Evolutionary conservation across 2,797 vertebrate species (phyloP).

Genomic region (Acanthornis magna): DNA sequence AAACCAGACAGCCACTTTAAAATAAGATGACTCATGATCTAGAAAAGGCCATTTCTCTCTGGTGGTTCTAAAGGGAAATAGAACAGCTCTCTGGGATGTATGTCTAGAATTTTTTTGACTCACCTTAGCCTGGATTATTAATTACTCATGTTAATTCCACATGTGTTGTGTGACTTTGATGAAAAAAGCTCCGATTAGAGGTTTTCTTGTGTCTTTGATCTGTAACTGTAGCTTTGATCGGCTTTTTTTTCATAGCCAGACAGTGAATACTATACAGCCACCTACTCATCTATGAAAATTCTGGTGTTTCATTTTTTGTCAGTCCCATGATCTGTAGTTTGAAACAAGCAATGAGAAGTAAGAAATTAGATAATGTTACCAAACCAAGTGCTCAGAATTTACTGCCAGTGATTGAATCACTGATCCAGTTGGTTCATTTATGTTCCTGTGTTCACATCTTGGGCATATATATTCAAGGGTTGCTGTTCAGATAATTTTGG

Average conservation of each 20-base stretch:
- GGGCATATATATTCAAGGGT: background rate
- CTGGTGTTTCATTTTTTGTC: background rate
- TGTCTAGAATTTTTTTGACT: background rate
- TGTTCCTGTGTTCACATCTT: background rate
- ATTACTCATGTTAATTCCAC: background rate
- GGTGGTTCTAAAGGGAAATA: background rate
- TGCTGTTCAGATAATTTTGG: background rate
- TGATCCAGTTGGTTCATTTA: background rate
- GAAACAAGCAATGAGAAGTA: background rate
- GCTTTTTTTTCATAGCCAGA: background rate
- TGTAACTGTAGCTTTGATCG: background rate
- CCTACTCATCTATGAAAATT: background rate
- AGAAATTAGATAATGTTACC: background rate
- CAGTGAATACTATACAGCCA: background rate
- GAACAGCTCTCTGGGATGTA: background rate
- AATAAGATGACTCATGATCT: background rate
- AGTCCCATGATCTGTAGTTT: background rate
- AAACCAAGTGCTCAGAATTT: background rate
- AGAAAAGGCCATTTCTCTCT: background rate
- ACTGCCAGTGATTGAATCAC: background rate
- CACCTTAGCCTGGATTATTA: background rate
- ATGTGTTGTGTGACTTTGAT: background rate
- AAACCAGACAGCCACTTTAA: background rate
- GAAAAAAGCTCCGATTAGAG: background rate
- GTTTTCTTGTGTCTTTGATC: background rate